These are phyloP conservation scores for Laupala kohalensis DNA, from an alignment of 1,140 invertebrate genomes.

Conservation along the genomic window DNA sequence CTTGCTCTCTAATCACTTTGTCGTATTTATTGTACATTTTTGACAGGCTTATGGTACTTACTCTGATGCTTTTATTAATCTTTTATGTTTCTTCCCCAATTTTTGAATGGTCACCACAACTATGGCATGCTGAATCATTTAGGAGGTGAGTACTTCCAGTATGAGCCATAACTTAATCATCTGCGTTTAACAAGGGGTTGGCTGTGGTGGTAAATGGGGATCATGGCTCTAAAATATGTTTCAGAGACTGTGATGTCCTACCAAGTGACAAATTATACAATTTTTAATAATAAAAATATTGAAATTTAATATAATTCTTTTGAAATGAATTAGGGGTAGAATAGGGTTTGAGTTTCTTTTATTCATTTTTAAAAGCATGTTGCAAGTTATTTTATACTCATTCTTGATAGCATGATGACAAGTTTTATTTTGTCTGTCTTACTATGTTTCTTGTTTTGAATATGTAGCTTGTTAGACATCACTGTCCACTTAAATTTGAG, in stretches of 20 bases:
- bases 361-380: no score
- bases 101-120: constrained; percentile 21
- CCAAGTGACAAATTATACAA: background rate
- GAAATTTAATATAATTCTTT: background rate
- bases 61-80: constrained; percentile 16
- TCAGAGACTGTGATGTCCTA: no score
- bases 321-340: no score
- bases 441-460: no score
- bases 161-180: background rate
- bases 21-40: constrained; percentile 8
- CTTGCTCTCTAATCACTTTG: background rate
- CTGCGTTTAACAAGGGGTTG: background rate
- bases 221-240: background rate
- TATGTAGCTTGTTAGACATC: no score
- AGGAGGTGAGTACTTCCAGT: constrained; percentile 30
- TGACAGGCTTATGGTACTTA: constrained; percentile 16
- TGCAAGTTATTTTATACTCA: no score
- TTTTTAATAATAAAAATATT: background rate
- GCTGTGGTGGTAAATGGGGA: background rate
- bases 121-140: constrained; percentile 34
- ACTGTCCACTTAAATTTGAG: no score
- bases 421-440: no score
- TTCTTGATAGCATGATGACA: no score
- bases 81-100: constrained; percentile 15
- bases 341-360: no score